Conservation (phyloP, 2,888 invertebrate species). For the Heliconius ethilla region DNA sequence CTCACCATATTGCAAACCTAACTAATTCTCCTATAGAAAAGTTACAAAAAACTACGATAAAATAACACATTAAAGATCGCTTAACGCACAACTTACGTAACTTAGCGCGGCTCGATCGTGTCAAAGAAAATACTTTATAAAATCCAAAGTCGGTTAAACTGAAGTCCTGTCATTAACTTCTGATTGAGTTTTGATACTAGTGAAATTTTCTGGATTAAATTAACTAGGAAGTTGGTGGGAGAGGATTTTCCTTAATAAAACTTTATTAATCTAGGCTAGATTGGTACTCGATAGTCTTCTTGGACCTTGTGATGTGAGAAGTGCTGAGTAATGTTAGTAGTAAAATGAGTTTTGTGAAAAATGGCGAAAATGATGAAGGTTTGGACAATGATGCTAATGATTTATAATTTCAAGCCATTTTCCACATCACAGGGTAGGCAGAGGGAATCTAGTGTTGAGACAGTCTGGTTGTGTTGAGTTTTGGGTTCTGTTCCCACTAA, state of each 20-base stretch:
- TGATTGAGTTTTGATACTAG: slow-evolving; percentile 45
- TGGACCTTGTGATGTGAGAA: slow-evolving; percentile 17
- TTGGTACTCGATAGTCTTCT: slow-evolving; percentile 5
- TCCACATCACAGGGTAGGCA: too few species aligned
- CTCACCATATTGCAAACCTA: too few species aligned
- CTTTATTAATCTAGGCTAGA: slow-evolving; percentile 29
- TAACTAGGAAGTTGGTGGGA: slow-evolving; percentile 25
- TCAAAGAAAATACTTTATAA: slow-evolving; percentile 38
- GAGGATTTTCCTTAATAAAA: slow-evolving; percentile 33
- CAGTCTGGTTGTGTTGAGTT: not conserved
- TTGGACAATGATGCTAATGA: too few species aligned
- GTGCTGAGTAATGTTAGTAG: not conserved
- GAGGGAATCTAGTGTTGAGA: too few species aligned
- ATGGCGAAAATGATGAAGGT: too few species aligned
- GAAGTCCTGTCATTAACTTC: slow-evolving; percentile 44
- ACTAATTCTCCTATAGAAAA: too few species aligned
- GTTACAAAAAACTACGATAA: too few species aligned
- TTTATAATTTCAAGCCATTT: too few species aligned
- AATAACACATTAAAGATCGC: too few species aligned
- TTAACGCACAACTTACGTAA: slow-evolving; percentile 5
- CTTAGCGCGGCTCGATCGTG: slow-evolving; percentile 25
- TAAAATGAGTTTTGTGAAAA: not conserved
- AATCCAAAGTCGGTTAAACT: slow-evolving; percentile 35
- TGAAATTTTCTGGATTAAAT: slow-evolving; percentile 40
- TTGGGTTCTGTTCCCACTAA: not conserved